Evolutionary conservation across 2,797 vertebrate species (phyloP).

Genomic region (Pterois miles): DNA sequence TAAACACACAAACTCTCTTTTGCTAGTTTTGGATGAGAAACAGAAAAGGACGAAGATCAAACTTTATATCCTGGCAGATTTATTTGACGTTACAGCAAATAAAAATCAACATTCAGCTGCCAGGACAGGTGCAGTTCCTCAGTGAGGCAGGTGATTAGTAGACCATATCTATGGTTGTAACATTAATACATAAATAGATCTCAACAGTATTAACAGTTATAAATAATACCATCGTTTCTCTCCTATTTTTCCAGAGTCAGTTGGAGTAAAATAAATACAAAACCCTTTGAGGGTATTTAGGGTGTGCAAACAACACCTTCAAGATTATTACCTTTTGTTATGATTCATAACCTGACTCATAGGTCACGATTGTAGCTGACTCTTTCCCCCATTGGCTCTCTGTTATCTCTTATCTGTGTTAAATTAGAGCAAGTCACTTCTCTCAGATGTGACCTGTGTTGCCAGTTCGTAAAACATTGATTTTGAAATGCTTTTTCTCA

Average conservation of each 20-base stretch:
- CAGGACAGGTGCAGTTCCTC: conserved; percentile 45
- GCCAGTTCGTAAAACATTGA: background rate
- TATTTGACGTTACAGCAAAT: conserved; percentile 71
- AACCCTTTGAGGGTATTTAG: conserved; percentile 20
- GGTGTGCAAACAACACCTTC: conserved; percentile 10
- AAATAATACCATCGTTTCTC: conserved; percentile 36
- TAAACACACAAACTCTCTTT: background rate
- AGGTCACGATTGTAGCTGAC: conserved; percentile 9
- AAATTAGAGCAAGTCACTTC: background rate
- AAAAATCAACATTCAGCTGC: conserved; percentile 55
- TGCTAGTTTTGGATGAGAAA: background rate
- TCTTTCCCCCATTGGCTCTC: conserved; percentile 45
- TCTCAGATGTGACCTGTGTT: background rate
- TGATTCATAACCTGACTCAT: background rate
- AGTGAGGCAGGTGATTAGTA: conserved; percentile 24
- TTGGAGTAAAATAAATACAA: conserved; percentile 47
- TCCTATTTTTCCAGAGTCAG: background rate
- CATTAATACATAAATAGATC: conserved; percentile 59
- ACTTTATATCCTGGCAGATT: conserved; percentile 65
- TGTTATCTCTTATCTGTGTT: conserved; percentile 29
- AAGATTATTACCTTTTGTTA: conserved; percentile 21
- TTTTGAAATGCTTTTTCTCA: conserved; percentile 23
- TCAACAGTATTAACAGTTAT: conserved; percentile 38
- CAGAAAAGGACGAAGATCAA: conserved; percentile 31
- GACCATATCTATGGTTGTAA: conserved; percentile 30